Evolutionary conservation across 2,797 vertebrate species (phyloP).

Genomic region (Sebastiscus albofasciatus): DNA sequence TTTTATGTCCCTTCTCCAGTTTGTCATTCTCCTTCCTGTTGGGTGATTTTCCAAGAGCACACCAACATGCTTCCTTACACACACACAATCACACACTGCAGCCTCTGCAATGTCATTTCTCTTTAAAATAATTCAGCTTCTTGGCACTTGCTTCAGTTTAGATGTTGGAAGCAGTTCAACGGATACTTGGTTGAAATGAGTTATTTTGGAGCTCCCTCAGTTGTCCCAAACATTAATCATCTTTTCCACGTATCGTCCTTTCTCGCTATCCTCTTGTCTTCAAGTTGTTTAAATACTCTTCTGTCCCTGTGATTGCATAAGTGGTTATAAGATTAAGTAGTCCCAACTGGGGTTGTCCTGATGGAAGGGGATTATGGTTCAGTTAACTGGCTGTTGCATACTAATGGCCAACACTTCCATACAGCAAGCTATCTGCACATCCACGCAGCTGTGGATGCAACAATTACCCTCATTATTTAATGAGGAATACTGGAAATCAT

Average conservation of each 20-base stretch:
- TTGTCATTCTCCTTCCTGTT: conserved; percentile 29
- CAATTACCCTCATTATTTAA: neutral
- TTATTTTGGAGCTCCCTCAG: conserved; percentile 26
- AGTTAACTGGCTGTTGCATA: conserved; percentile 32
- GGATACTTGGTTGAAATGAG: conserved; percentile 18
- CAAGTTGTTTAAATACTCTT: conserved; percentile 1
- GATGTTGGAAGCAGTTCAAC: conserved; percentile 48
- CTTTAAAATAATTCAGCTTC: conserved; percentile 41
- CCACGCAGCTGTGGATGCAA: neutral
- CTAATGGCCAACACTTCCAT: neutral
- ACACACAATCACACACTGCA: neutral
- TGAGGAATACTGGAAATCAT: neutral
- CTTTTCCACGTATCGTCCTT: conserved; percentile 6
- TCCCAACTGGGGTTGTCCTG: conserved; percentile 38
- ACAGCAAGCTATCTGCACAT: neutral
- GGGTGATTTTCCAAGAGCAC: conserved; percentile 26
- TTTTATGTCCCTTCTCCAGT: conserved; percentile 8
- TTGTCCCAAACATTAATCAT: conserved; percentile 8
- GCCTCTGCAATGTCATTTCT: conserved; percentile 29
- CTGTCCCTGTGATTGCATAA: conserved; percentile 44
- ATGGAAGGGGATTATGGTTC: conserved; percentile 58
- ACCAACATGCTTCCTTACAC: neutral
- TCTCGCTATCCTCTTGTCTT: conserved; percentile 18
- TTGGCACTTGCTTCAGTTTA: conserved; percentile 38
- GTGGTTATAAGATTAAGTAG: conserved; percentile 52